Conservation (phyloP, 2,113 vertebrate species). For the Romanogobio albipinnatus region DNA sequence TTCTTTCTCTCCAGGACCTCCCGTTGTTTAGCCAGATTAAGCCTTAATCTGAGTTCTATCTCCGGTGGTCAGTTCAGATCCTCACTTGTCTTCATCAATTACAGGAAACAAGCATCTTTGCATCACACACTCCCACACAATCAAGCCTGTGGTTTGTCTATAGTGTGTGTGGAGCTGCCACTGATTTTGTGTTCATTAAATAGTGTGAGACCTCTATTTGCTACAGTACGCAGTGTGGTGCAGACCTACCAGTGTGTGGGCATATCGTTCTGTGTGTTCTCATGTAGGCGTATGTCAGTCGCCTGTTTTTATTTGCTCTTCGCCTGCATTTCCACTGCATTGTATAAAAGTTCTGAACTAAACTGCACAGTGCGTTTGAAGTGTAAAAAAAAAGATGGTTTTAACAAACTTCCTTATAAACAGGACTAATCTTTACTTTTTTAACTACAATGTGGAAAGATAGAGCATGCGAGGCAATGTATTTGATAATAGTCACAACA, state of each 20-base stretch:
- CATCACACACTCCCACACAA: constrained; percentile 17
- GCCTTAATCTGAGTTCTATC: constrained; percentile 60
- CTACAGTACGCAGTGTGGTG: constrained; percentile 8
- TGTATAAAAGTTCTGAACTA: constrained; percentile 4
- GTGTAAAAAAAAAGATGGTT: neutral
- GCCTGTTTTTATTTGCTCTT: constrained; percentile 31
- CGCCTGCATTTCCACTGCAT: constrained; percentile 14
- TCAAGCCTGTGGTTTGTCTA: neutral
- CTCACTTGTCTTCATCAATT: constrained; percentile 63
- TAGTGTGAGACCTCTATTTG: constrained; percentile 24
- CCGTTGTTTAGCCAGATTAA: constrained; percentile 24
- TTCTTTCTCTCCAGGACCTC: neutral
- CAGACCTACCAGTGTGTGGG: constrained; percentile 33
- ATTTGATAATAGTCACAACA: neutral
- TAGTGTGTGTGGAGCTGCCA: constrained; percentile 13
- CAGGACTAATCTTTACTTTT: neutral
- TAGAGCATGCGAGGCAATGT: neutral
- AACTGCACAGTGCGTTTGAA: neutral
- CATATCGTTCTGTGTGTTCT: constrained; percentile 8
- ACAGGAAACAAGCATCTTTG: constrained; percentile 42
- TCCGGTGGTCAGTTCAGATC: constrained; percentile 59
- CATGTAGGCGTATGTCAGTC: constrained; percentile 27
- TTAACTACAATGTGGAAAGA: neutral
- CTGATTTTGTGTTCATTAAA: constrained; percentile 24
- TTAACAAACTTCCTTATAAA: neutral